Conservation (phyloP, 2,797 vertebrate species). For the Premnoplex brunnescens region DNA sequence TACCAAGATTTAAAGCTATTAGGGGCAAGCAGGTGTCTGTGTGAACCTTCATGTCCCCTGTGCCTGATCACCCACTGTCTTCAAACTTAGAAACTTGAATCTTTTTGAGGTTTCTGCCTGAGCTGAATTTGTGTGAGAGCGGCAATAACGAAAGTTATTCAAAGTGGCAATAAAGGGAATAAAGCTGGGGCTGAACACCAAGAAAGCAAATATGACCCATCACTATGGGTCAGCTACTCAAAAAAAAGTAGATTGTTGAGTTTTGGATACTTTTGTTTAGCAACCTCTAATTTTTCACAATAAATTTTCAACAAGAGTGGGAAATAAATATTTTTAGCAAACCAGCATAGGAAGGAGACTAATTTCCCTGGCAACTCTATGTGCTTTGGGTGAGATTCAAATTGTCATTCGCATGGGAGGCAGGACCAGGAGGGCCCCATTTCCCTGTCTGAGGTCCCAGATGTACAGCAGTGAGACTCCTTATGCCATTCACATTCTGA, state of each 20-base stretch:
- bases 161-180: not conserved
- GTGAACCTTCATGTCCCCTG: not conserved
- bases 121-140: not conserved
- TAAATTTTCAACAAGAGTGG: not conserved
- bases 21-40: not conserved
- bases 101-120: not conserved
- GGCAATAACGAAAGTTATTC: not conserved
- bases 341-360: not conserved
- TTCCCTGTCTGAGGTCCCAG: not conserved
- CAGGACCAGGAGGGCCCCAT: not conserved
- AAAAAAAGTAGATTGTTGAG: not conserved
- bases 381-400: not conserved
- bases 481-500: not conserved
- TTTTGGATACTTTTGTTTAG: not conserved
- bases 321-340: not conserved
- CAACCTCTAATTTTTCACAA: not conserved
- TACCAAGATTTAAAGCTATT: not conserved
- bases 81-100: not conserved
- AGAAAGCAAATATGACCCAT: not conserved
- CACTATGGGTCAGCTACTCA: not conserved
- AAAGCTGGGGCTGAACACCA: not conserved
- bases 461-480: not conserved
- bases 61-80: not conserved
- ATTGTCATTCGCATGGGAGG: not conserved
- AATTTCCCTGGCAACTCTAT: accelerated